Base-by-base conservation (phyloP, 2,113 vertebrate species). In the Hemichromis elongatus region DNA sequence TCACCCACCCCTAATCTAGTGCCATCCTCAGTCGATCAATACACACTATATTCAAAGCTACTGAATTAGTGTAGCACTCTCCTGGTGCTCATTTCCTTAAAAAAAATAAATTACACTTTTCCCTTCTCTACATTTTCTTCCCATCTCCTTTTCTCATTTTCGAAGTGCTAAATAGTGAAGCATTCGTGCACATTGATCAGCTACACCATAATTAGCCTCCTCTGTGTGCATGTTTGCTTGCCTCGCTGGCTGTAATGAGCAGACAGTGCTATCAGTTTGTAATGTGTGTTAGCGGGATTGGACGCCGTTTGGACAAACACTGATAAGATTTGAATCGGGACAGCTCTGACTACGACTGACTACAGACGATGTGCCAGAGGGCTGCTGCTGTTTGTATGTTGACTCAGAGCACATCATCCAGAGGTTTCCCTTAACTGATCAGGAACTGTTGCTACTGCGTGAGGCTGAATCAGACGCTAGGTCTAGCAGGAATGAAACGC, bases 171-270 rank as follows among this genome's bases (percentile, higher is more conserved):
- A 66, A 86, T 57, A 63, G 24, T 24, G 52, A 87, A 79, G 50
- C 83, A n/a, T 90, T 83, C 86, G 86, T 87, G 75, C 78, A 63
- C 78, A 88, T 90, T 89, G 86, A 92, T 91, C 50, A 88, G 55
- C 81, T 1, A 21, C 80, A 45, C 77, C 52, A 81, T 81, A 82
- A 88, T 94, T 86, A 81, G 56, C 84, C 50, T 47, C 47, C 35
- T 61, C 40, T 40, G 63, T 57, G 84, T 85, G 28, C n/a, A 10
- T 26, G 79, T 86, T 61, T 90, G 80, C 70, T 50, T 63, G 83
- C 55, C 13, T 52, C 40, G 12, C 47, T 42, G 13, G 55, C 35
- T 4, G 57, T 35, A 79, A 78, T 47, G 70, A 83, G 35, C 80
- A 14, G 55, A 47, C 84, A 2, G 56, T 4, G 16, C 55, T 33